Percentiles rank a stretch among this genome's conserved stretches.
phyloP scores from a whole-genome alignment of 2,888 invertebrate genomes.

The Ophioninae sp. region DNA sequence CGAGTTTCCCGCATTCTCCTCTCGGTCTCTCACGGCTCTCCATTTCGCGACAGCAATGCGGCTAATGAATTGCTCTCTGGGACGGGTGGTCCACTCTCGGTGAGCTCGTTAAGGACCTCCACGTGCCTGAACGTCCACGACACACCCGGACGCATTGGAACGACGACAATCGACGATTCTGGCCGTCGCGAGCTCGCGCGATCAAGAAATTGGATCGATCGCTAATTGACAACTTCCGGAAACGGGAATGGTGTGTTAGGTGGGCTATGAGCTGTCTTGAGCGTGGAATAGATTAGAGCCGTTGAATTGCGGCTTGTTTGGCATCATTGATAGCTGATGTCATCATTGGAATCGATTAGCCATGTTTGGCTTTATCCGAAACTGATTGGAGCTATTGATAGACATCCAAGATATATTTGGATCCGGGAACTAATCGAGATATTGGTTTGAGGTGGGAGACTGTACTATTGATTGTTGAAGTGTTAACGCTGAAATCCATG shows the following conservation, averaged over 20 bases:
- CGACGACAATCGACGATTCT: background rate
- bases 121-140: background rate
- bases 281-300: background rate
- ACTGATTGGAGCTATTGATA: background rate
- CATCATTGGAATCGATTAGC: background rate
- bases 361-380: background rate
- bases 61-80: constrained; percentile 37
- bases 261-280: background rate
- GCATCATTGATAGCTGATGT: background rate
- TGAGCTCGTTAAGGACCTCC: constrained; percentile 51
- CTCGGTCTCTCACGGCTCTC: constrained; percentile 30
- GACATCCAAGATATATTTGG: background rate
- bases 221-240: background rate
- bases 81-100: background rate
- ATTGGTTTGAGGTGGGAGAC: background rate
- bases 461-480: background rate
- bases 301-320: background rate
- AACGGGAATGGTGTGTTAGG: background rate
- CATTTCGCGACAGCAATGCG: constrained; percentile 44
- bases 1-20: constrained; percentile 3
- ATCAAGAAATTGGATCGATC: background rate
- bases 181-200: background rate
- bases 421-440: background rate
- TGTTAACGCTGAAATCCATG: background rate
- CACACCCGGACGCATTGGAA: background rate